Evolutionary conservation across 2,113 vertebrate species (phyloP).

Genomic region (Columba livia): DNA sequence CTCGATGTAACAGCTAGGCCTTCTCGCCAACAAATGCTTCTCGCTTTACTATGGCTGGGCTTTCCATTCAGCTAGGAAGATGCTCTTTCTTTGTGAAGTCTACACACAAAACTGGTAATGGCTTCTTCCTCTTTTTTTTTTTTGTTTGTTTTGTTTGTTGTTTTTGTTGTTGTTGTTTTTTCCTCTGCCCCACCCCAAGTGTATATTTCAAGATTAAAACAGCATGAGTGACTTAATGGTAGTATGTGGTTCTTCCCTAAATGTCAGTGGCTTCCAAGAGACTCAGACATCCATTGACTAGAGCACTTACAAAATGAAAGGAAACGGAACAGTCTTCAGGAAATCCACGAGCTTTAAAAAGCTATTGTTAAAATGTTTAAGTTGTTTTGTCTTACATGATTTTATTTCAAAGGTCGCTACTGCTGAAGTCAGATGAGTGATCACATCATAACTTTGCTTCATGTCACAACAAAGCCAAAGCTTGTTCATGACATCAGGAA

Average conservation of each 20-base stretch:
- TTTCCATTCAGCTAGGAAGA: neutral
- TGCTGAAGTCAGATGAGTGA: neutral
- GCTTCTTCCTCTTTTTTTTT: neutral
- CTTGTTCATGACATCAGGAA: neutral
- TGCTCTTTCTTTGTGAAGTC: neutral
- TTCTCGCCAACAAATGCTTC: neutral
- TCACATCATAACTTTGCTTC: neutral
- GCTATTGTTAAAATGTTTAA: neutral
- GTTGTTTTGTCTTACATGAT: neutral
- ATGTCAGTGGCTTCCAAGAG: neutral
- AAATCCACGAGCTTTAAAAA: neutral
- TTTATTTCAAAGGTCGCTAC: neutral
- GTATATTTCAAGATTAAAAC: neutral
- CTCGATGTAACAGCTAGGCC: neutral
- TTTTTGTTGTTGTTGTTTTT: neutral
- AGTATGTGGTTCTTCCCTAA: neutral
- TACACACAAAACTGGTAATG: neutral
- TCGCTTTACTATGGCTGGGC: neutral
- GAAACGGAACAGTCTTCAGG: neutral
- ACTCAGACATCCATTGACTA: neutral
- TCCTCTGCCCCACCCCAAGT: rapidly evolving
- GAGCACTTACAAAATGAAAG: neutral
- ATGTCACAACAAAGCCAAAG: neutral
- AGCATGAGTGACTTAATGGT: neutral
- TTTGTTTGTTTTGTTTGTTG: too few species aligned